Percentiles rank a stretch among this genome's conserved stretches.
Conservation (phyloP, 35 echinoderm and acorn worm genomes). For the Heliocidaris tuberculata region DNA sequence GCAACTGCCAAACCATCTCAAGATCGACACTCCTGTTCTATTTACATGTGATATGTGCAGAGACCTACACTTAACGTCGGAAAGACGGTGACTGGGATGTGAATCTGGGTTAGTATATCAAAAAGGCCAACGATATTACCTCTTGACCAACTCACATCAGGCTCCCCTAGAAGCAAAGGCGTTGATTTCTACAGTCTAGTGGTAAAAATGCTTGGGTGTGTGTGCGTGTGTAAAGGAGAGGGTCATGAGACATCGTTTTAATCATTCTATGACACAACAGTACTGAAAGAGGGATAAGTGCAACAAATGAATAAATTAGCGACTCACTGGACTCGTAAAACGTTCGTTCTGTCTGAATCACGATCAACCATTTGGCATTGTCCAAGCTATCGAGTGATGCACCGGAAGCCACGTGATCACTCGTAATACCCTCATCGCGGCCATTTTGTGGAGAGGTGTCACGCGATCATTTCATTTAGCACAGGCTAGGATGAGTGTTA, state of each 20-base stretch:
- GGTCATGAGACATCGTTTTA: background rate
- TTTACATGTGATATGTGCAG: too few relatives aligned
- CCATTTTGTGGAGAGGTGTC: conserved; percentile 8
- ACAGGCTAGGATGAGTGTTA: background rate
- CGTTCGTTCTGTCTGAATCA: background rate
- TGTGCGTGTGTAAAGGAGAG: too few relatives aligned
- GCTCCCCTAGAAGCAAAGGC: too few relatives aligned
- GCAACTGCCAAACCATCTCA: too few relatives aligned
- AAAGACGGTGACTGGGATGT: too few relatives aligned
- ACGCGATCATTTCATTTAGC: background rate
- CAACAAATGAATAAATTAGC: background rate
- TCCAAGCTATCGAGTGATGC: background rate
- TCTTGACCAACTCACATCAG: too few relatives aligned
- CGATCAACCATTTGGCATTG: background rate
- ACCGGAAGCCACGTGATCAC: background rate
- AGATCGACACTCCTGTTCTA: too few relatives aligned
- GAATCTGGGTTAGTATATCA: too few relatives aligned
- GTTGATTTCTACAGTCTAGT: too few relatives aligned
- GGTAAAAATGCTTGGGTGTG: too few relatives aligned
- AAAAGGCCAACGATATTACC: too few relatives aligned
- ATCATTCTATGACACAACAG: background rate
- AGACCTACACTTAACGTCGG: too few relatives aligned
- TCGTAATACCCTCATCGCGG: background rate
- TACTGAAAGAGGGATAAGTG: background rate
- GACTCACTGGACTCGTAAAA: background rate